Evolutionary conservation across 2,888 invertebrate species (phyloP).

Genomic region (Drosophila gaucha): DNA sequence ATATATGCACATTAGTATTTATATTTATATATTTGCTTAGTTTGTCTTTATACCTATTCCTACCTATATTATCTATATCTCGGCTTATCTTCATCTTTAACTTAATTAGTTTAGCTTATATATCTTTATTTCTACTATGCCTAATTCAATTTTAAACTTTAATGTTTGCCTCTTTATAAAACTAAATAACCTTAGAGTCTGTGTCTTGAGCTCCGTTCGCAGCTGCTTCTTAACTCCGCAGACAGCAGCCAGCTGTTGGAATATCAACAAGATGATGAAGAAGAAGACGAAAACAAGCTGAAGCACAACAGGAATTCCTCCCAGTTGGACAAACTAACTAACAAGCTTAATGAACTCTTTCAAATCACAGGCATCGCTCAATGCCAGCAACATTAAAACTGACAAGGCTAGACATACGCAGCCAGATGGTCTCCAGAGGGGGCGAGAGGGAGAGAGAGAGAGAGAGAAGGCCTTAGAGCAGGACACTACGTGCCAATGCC

Average conservation of each 20-base stretch:
- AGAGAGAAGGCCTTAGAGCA: conserved; percentile 10
- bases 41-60: too few relatives aligned
- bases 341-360: conserved; percentile 80
- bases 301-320: conserved; percentile 12
- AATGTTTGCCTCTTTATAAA: not conserved
- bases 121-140: too few relatives aligned
- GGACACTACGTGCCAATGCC: conserved; percentile 50
- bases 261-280: conserved; percentile 10
- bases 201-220: not conserved
- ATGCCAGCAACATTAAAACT: conserved; percentile 78
- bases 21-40: too few relatives aligned
- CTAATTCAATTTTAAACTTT: not conserved
- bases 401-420: conserved; percentile 58
- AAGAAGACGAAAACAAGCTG: not conserved
- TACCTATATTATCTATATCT: not conserved
- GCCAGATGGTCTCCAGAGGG: conserved; percentile 15
- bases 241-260: conserved; percentile 22
- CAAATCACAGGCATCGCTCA: conserved; percentile 78
- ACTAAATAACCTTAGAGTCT: not conserved
- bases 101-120: too few relatives aligned
- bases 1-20: too few relatives aligned
- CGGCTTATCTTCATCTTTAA: not conserved
- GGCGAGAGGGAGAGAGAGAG: not conserved
- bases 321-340: conserved; percentile 50
- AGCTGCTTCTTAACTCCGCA: not conserved